Evolutionary conservation across 2,797 vertebrate genomes (phyloP).

Genomic region (Danio kyathit): DNA sequence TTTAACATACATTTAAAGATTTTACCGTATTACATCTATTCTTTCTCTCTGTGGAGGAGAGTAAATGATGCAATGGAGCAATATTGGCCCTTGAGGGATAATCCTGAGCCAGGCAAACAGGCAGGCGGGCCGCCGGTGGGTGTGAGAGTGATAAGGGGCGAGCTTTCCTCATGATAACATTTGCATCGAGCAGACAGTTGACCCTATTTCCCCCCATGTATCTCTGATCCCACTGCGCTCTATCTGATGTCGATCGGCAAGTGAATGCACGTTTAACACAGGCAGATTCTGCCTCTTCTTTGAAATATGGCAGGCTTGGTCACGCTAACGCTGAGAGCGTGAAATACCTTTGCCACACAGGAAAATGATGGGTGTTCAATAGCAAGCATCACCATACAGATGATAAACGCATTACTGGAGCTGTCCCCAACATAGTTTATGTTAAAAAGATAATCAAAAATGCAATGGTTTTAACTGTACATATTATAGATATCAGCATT

Average conservation of each 20-base stretch:
- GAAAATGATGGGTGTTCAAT: not conserved
- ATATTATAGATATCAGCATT: not conserved
- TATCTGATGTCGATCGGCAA: conserved; percentile 56
- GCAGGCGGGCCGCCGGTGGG: conserved; percentile 61
- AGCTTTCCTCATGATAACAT: conserved; percentile 75
- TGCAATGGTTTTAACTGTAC: no score
- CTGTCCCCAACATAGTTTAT: not conserved
- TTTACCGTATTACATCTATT: not conserved
- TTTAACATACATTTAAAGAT: no score
- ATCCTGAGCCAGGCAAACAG: conserved; percentile 72
- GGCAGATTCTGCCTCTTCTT: conserved; percentile 27
- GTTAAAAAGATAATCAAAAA: no score
- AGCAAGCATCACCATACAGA: conserved; percentile 14
- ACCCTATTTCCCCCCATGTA: conserved; percentile 54
- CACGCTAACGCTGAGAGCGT: conserved; percentile 21
- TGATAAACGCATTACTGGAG: not conserved
- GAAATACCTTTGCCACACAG: not conserved
- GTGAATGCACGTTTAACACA: conserved; percentile 52
- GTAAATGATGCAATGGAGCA: conserved; percentile 79
- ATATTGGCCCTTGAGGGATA: conserved; percentile 82
- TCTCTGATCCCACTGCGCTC: conserved; percentile 57
- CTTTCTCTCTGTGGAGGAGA: conserved; percentile 62
- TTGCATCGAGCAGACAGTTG: conserved; percentile 75
- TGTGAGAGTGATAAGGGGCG: conserved; percentile 76
- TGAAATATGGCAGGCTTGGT: conserved; percentile 60